phyloP scores from a whole-genome alignment of 2,797 vertebrate genomes.

The Pelobates cultripes region DNA sequence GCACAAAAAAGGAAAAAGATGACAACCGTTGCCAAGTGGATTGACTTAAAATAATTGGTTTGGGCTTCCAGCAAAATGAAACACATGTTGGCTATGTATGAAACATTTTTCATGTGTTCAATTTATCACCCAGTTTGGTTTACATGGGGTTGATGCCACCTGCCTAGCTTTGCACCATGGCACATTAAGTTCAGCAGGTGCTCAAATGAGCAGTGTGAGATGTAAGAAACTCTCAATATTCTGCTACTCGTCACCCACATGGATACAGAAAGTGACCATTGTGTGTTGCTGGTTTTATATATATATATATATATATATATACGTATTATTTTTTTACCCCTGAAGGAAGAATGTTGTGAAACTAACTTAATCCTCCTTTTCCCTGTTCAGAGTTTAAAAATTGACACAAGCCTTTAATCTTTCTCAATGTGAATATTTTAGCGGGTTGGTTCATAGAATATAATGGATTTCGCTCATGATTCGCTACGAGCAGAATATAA shows the following conservation, averaged over 20 bases:
- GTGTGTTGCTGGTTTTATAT: slow-evolving; percentile 1
- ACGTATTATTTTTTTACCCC: not conserved
- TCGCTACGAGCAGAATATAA: slow-evolving; percentile 18
- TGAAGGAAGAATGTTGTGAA: slow-evolving; percentile 28
- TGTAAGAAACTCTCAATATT: slow-evolving; percentile 4
- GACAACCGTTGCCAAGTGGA: slow-evolving; percentile 57
- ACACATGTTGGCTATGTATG: slow-evolving; percentile 48
- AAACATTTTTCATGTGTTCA: slow-evolving; percentile 3
- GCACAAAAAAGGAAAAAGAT: slow-evolving; percentile 36
- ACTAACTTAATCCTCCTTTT: slow-evolving; percentile 26
- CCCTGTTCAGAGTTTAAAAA: not conserved
- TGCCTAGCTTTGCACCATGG: slow-evolving; percentile 29
- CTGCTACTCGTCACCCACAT: slow-evolving; percentile 1
- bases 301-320: not conserved
- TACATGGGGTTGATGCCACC: slow-evolving; percentile 27
- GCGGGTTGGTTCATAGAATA: slow-evolving; percentile 22
- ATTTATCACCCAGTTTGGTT: not conserved
- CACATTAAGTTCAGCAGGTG: slow-evolving; percentile 34
- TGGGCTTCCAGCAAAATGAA: slow-evolving; percentile 68
- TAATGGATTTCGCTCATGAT: slow-evolving; percentile 41
- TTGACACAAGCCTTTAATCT: slow-evolving; percentile 41
- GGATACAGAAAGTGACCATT: slow-evolving; percentile 14
- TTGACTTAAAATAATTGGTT: slow-evolving; percentile 66
- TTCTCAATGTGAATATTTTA: slow-evolving; percentile 38
- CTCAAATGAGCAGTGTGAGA: slow-evolving; percentile 1